Evolutionary conservation across 2,113 vertebrate genomes (phyloP), one percentile per base, ranked within the genome.

Genomic region (Dissostichus mawsoni): DNA sequence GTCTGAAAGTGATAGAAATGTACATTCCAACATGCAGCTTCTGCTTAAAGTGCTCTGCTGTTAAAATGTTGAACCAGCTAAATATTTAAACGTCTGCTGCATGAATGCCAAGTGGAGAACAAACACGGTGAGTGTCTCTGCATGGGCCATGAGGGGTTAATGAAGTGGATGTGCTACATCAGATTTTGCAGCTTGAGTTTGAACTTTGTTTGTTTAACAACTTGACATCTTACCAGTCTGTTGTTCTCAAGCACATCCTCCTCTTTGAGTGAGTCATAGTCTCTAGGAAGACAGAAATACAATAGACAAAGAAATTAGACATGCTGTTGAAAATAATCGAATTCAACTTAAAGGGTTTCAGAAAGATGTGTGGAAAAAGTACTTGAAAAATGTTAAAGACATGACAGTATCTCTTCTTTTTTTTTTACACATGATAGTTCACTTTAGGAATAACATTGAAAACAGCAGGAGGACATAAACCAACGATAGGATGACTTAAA

Each of bases 211-310:
- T 41, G 20, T 59, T 53, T 7, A 75, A 79, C 51, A 61, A 89
- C 62, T 69, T 70, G 50, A 69, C 69, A 64, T 70, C 97, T 97
- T 93, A 99, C 98, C 97, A 99, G 72, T 12, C 96, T 93, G 92
- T 99, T 99, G 95, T 99, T 99, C 85, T 98, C 96, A 0, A 96
- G 99, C 86, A 99, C 88, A 55, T 99, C 95, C 92, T 98, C 97
- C 90, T 98, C 98, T 75, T 91, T 96, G 81, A 99, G 97, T 11
- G 95, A 93, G 59, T 91, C 85, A 29, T 97, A 99, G 88, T 99
- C 91, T 96, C 98, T 99, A 94, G 45, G 78, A 85, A 87, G 67
- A 85, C 76, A 88, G 25, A 14, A 14, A 67, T 1, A 66, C 55
- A 76, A 61, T n/a, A 12, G 41, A 53, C 13, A 53, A 5, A 11